phyloP scores from a whole-genome alignment of 2,888 invertebrate species.

The Resseliella maxima region DNA sequence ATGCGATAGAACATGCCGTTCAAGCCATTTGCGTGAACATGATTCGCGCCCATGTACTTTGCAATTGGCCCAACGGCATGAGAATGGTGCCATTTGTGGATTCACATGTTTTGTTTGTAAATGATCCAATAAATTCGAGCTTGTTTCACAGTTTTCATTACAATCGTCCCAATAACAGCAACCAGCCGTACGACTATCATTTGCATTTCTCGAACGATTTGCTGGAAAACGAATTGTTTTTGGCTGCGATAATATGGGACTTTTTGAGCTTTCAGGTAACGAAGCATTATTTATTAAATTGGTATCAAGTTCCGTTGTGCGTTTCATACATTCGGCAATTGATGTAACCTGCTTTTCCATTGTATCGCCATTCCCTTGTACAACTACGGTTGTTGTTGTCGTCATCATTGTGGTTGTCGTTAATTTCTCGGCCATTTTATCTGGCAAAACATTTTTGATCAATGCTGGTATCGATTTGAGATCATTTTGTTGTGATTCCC shows the following conservation, averaged over 20 bases:
- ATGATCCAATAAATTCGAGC: slow-evolving; percentile 86
- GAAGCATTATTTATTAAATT: slow-evolving; percentile 58
- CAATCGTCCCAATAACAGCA: slow-evolving; percentile 88
- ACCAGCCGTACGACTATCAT: slow-evolving; percentile 68
- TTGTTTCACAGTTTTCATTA: slow-evolving; percentile 80
- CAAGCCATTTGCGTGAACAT: slow-evolving; percentile 92
- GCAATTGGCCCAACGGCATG: slow-evolving; percentile 93
- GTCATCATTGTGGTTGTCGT: background rate
- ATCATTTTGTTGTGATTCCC: slow-evolving; percentile 43
- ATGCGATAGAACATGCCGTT: slow-evolving; percentile 90
- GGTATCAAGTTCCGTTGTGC: slow-evolving; percentile 54
- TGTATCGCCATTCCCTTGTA: background rate
- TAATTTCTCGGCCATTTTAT: background rate
- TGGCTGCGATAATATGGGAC: slow-evolving; percentile 83
- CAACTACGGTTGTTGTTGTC: background rate
- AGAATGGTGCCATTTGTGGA: slow-evolving; percentile 86
- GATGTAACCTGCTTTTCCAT: background rate
- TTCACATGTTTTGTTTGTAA: slow-evolving; percentile 88
- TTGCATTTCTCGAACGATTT: slow-evolving; percentile 66
- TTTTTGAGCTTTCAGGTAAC: slow-evolving; percentile 69
- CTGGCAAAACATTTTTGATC: background rate
- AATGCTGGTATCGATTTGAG: slow-evolving; percentile 20
- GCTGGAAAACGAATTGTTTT: slow-evolving; percentile 85
- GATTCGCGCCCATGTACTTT: slow-evolving; percentile 94
- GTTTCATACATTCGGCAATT: background rate